Conservation (phyloP, 92 coral and sea anemone species). For the Phymanthus crucifer region DNA sequence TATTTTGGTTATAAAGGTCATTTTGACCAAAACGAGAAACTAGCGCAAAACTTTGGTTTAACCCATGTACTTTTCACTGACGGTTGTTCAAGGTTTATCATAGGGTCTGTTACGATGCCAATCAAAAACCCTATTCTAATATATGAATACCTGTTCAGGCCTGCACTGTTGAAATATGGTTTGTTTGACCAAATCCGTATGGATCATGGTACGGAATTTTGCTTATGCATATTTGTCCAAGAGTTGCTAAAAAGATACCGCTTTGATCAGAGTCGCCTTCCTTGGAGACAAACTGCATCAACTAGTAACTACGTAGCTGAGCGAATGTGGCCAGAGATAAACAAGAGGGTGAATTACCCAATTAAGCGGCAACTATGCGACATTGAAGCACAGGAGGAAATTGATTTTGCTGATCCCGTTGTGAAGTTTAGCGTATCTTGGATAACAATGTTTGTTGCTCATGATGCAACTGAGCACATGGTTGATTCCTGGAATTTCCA, state of each 20-base stretch:
- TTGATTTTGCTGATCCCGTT: slow-evolving; percentile 40
- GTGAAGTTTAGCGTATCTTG: slow-evolving; percentile 58
- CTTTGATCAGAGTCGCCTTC: slow-evolving; percentile 20
- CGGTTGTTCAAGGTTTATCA: slow-evolving; percentile 47
- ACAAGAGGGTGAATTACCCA: slow-evolving; percentile 47
- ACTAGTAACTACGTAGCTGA: slow-evolving; percentile 40
- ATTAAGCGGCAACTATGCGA: slow-evolving; percentile 38
- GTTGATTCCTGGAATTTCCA: slow-evolving; percentile 49
- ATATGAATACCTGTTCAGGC: slow-evolving; percentile 47
- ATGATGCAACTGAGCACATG: slow-evolving; percentile 31
- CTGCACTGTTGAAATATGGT: slow-evolving; percentile 39
- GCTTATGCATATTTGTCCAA: slow-evolving; percentile 50
- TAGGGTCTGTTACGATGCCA: slow-evolving; percentile 36
- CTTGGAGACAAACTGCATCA: slow-evolving; percentile 49
- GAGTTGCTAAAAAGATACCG: slow-evolving; percentile 32
- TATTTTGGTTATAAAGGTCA: slow-evolving; percentile 53
- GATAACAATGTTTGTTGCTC: slow-evolving; percentile 44
- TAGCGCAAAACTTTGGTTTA: slow-evolving; percentile 23
- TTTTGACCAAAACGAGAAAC: slow-evolving; percentile 52
- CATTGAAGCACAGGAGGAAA: slow-evolving; percentile 39
- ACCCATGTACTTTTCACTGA: slow-evolving; percentile 40
- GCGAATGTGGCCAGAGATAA: slow-evolving; percentile 51
- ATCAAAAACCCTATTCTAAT: slow-evolving; percentile 52
- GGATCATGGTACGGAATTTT: slow-evolving; percentile 51
- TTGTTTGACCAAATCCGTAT: slow-evolving; percentile 46